A percentile compares a stretch with the other conserved stretches of the same genome.
Conservation (phyloP, 30 jellyfish, hydroid and myxozoan species). For the Hydractinia echinata region DNA sequence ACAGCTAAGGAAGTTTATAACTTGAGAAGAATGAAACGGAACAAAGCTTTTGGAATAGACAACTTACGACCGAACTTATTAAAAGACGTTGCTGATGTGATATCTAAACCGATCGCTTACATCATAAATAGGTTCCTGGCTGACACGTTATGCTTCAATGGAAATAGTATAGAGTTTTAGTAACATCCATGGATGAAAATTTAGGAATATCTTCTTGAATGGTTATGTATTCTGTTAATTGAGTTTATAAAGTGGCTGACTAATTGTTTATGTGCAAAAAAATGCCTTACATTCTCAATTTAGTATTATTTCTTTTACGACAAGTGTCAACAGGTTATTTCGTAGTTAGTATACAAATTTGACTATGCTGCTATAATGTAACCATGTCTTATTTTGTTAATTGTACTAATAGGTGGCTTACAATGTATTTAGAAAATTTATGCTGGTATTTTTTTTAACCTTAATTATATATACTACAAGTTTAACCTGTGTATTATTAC, state of each 20-base stretch:
- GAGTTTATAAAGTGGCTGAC: conserved; percentile 10
- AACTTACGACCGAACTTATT: not conserved
- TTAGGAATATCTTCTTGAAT: not conserved
- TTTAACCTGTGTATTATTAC: too few species aligned
- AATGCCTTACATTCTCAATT: not conserved
- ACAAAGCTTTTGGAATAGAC: not conserved
- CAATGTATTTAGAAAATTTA: too few species aligned
- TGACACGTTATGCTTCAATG: too few species aligned
- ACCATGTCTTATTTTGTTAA: too few species aligned
- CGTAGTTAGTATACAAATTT: not conserved
- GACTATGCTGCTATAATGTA: too few species aligned
- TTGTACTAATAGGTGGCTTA: too few species aligned
- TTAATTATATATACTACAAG: too few species aligned
- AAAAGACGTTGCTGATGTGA: not conserved
- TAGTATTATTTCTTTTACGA: not conserved
- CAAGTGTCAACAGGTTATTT: not conserved
- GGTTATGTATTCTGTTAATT: not conserved
- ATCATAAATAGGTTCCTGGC: not conserved
- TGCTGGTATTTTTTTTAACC: too few species aligned
- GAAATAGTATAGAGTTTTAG: not conserved
- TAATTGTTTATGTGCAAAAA: conserved; percentile 3
- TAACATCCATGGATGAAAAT: not conserved
- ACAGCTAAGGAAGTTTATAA: not conserved
- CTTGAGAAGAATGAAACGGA: not conserved
- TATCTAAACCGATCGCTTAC: not conserved